Evolutionary conservation across 2,113 vertebrate species (phyloP).

Genomic region (Cariama cristata): DNA sequence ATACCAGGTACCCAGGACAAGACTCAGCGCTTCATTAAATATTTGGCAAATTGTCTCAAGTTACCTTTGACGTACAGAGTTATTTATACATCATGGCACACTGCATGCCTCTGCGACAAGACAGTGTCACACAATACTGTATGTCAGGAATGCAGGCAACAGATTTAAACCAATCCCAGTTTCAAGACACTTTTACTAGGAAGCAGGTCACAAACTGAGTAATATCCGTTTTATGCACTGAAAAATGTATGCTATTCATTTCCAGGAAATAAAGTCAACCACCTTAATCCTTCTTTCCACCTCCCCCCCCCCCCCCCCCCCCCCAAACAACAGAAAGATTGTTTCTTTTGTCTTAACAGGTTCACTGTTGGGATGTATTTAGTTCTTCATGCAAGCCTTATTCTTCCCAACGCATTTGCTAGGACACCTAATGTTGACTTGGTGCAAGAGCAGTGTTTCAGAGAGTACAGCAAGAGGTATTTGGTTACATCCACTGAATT

Average conservation of each 20-base stretch:
- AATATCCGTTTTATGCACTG: background rate
- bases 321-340: background rate
- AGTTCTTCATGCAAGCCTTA: background rate
- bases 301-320: background rate
- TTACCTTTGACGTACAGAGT: background rate
- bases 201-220: conserved; percentile 32
- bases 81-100: background rate
- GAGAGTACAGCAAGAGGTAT: background rate
- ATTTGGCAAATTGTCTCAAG: background rate
- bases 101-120: background rate
- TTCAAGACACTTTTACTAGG: background rate
- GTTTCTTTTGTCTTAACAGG: background rate
- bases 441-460: background rate
- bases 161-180: background rate
- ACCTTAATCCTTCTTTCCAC: background rate
- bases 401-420: background rate
- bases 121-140: background rate
- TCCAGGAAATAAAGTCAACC: conserved; percentile 32
- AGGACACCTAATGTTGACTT: background rate
- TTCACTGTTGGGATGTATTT: background rate
- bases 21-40: background rate
- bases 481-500: background rate
- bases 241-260: background rate
- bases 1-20: background rate
- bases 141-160: background rate